These are phyloP conservation scores for Empis stercorea DNA, from an alignment of 2,888 invertebrate genomes.

Conservation along the genomic window DNA sequence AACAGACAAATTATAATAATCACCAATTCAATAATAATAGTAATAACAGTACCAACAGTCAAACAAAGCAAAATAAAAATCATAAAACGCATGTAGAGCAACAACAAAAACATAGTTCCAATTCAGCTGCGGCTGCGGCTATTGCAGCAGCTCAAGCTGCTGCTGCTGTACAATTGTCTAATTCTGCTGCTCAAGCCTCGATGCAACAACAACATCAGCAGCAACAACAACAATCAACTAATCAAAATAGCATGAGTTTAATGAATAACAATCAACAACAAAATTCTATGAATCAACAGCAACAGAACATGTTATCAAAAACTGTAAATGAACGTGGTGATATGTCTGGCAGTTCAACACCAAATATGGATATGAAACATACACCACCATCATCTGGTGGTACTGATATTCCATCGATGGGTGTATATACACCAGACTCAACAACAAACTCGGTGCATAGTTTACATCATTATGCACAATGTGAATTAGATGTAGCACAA, in stretches of 20 bases:
- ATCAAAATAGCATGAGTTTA: constrained; percentile 23
- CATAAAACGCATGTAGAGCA: too few relatives aligned
- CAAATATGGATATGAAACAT: constrained; percentile 26
- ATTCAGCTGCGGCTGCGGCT: too few relatives aligned
- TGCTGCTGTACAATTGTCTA: too few relatives aligned
- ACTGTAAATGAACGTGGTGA: constrained; percentile 15
- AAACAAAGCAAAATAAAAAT: background rate
- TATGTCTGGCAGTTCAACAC: constrained; percentile 32
- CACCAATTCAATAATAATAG: background rate
- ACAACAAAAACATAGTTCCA: too few relatives aligned
- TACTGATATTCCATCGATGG: constrained; percentile 65
- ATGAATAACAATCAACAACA: constrained; percentile 1
- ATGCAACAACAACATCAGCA: constrained; percentile 6
- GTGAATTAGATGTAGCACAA: constrained; percentile 72
- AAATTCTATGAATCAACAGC: constrained; percentile 21
- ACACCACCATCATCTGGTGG: constrained; percentile 31
- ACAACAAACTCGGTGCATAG: constrained; percentile 73
- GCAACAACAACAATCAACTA: constrained; percentile 3
- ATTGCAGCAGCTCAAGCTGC: too few relatives aligned
- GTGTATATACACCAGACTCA: constrained; percentile 75
- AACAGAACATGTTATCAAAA: constrained; percentile 1
- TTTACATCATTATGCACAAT: constrained; percentile 62
- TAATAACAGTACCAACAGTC: background rate
- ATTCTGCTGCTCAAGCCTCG: background rate
- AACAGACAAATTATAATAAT: background rate